Evolutionary conservation across 2,888 invertebrate genomes (phyloP).

Genomic region (Oscheius sp.): DNA sequence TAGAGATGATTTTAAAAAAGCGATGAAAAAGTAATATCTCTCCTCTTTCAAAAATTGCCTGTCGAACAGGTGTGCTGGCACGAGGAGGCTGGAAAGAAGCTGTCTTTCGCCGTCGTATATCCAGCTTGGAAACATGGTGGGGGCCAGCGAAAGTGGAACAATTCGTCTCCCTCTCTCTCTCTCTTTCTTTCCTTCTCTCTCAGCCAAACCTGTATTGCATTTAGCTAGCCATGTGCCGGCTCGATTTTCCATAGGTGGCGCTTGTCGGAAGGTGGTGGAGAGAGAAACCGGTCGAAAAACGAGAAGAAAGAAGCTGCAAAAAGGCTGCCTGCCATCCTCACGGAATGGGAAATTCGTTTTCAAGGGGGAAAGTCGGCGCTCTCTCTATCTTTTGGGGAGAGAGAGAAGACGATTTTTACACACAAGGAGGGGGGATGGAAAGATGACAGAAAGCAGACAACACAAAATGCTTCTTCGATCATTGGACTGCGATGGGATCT

Average conservation of each 20-base stretch:
- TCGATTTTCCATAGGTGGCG: slow-evolving; percentile 20
- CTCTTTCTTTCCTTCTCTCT: no score
- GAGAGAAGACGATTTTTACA: no score
- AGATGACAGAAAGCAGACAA: background rate
- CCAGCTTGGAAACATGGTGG: slow-evolving; percentile 27
- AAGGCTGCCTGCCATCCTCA: no score
- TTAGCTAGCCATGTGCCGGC: slow-evolving; percentile 20
- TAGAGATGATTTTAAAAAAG: background rate
- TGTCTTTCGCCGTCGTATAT: background rate
- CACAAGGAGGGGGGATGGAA: background rate
- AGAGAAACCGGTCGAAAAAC: slow-evolving; percentile 26
- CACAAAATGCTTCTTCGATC: background rate
- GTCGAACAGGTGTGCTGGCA: no score
- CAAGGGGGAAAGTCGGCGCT: no score
- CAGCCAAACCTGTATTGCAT: slow-evolving; percentile 27
- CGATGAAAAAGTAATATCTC: no score
- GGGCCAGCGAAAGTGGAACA: slow-evolving; percentile 31
- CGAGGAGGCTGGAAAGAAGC: background rate
- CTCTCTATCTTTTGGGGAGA: background rate
- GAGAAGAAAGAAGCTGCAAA: slow-evolving; percentile 31
- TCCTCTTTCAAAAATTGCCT: no score
- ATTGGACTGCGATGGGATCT: no score
- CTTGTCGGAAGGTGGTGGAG: background rate
- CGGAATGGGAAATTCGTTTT: no score
- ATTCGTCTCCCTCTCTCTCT: slow-evolving; percentile 14